phyloP scores from a whole-genome alignment of 2,113 vertebrate species.

The Coracopsis vasa region DNA sequence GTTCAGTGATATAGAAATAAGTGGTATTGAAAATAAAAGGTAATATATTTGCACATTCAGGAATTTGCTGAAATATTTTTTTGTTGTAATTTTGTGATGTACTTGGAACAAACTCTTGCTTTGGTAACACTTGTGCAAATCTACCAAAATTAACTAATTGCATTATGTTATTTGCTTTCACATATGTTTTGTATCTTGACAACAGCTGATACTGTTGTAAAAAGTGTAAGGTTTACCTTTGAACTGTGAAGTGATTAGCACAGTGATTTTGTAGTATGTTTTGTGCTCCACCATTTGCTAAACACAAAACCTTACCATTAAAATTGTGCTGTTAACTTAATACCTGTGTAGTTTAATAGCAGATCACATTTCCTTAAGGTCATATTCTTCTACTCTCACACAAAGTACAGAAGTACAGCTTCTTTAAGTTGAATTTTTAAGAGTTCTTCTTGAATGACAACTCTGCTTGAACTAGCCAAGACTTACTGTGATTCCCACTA shows the following conservation, averaged over 20 bases:
- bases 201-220: slow-evolving; percentile 7
- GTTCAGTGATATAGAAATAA: neutral
- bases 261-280: neutral
- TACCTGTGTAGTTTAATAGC: neutral
- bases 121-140: slow-evolving; percentile 32
- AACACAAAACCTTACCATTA: neutral
- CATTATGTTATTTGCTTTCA: slow-evolving; percentile 45
- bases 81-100: neutral
- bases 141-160: slow-evolving; percentile 32
- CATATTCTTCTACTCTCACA: neutral
- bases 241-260: slow-evolving; percentile 5
- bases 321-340: neutral
- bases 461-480: neutral
- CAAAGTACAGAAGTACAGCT: neutral
- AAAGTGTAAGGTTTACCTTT: slow-evolving; percentile 23
- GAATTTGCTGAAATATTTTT: neutral
- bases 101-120: slow-evolving; percentile 2
- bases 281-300: neutral
- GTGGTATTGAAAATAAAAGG: neutral
- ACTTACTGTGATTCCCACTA: neutral
- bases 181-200: slow-evolving; percentile 2
- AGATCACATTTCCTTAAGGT: neutral
- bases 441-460: neutral
- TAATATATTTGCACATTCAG: neutral
- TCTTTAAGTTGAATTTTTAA: neutral